Evolutionary conservation across 2,888 invertebrate species (phyloP).

Genomic region (Latrodectus elegans): DNA sequence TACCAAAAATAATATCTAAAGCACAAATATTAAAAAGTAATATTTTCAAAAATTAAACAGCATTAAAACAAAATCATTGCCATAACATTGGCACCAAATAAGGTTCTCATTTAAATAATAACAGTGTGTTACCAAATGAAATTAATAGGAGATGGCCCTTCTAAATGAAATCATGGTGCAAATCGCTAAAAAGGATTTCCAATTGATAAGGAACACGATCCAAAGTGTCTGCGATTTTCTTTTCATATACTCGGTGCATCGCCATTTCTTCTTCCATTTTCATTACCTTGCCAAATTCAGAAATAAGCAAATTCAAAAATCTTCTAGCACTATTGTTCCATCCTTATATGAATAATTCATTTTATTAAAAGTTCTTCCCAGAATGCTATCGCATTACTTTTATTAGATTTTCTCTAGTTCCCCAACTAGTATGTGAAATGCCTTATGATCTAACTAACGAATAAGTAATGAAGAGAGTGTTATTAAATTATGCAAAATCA

Average conservation of each 20-base stretch:
- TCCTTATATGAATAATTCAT: conserved; percentile 62
- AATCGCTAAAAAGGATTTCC: too few species aligned
- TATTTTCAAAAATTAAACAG: too few species aligned
- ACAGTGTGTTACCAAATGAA: too few species aligned
- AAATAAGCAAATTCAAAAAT: conserved; percentile 22
- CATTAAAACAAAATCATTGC: too few species aligned
- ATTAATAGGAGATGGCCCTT: too few species aligned
- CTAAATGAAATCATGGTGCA: too few species aligned
- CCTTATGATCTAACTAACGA: conserved; percentile 52
- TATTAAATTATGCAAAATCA: conserved; percentile 69
- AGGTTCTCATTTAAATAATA: too few species aligned
- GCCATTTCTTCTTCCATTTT: conserved; percentile 40
- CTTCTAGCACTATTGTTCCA: conserved; percentile 37
- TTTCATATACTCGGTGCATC: not conserved
- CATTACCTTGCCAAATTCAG: conserved; percentile 50
- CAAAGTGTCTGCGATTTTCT: too few species aligned
- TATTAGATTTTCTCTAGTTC: conserved; percentile 49
- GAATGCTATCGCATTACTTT: conserved; percentile 19
- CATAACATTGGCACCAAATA: too few species aligned
- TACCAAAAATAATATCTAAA: too few species aligned
- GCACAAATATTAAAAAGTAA: too few species aligned
- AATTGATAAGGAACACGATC: too few species aligned
- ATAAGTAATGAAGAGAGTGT: conserved; percentile 63
- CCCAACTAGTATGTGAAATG: conserved; percentile 25
- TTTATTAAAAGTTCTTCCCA: conserved; percentile 59